Evolutionary conservation across 1,140 invertebrate genomes (phyloP), one percentile per base, ranked within the genome.

Genomic region (Neodiprion virginianus): DNA sequence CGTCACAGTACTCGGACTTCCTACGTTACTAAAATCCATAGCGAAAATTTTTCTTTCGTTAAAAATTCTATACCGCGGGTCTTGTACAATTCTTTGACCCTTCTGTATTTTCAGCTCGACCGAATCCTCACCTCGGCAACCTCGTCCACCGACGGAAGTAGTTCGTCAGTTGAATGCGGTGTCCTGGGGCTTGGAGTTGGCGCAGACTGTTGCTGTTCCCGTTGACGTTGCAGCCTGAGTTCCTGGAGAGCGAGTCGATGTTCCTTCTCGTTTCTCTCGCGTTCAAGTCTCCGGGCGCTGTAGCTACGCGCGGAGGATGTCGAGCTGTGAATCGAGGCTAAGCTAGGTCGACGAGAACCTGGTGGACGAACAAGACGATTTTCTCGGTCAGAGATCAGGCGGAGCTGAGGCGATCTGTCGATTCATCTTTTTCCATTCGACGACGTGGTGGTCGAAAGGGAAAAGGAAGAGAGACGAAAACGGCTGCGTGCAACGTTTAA

Each of bases 271-370:
- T 94, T 93, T 48, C 92, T 87, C 80, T 96, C 94, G 77, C 92
- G 91, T 81, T 96, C 94, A 83, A 94, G 93, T 65, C 93, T 89
- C 81, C 92, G 90, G 74, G 93, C 91, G 81, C 94, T 94, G 86
- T 94, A 96, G 86, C 94, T 95, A 80, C 93, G 91, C 70, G 94
- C 92, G 49, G 94, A 96, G 53, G 92, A 94, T 73, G 92, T 92
- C 78, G 92, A 93, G 88, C 94, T 95, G 84, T 95, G 94, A 77
- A 95, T 89, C 72, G 94, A 95, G 75, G 92, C 93, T 89, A 95
- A 88, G 90, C 94, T 95, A 87, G 94, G 94, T 89, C 94, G 92
- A 90, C 94, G 91, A 81, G 94, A 95, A 91, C 94, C 94, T 95
- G 88, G 14, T 71, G 70, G 79, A 77, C 28, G 28, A 40, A 40